These are phyloP conservation scores for Urocynchramus pylzowi DNA, from an alignment of 2,113 vertebrate genomes.

Conservation along the genomic window DNA sequence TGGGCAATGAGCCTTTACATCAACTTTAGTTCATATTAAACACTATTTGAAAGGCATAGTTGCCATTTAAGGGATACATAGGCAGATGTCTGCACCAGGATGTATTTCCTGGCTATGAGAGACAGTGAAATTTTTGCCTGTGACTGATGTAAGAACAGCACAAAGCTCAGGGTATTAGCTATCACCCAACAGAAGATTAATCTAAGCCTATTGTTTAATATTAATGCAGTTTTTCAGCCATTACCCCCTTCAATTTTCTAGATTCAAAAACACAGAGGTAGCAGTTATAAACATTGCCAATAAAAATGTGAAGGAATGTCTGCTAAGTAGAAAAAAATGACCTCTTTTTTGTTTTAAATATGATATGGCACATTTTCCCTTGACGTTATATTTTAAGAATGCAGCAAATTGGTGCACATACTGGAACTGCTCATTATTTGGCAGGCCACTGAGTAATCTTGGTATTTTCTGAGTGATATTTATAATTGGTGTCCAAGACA, in stretches of 20 bases:
- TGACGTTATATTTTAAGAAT: conserved; percentile 45
- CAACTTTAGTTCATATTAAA: background rate
- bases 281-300: conserved; percentile 3
- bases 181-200: background rate
- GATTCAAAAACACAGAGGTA: background rate
- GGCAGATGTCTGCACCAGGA: background rate
- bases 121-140: background rate
- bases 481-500: background rate
- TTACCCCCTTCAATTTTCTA: background rate
- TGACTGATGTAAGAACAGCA: background rate
- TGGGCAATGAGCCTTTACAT: background rate
- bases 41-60: background rate
- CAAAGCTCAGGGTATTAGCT: background rate
- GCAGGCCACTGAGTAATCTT: background rate
- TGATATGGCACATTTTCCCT: conserved; percentile 16
- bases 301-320: conserved; percentile 33
- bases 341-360: conserved; percentile 13
- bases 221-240: background rate
- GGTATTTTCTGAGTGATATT: background rate
- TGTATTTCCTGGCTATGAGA: background rate
- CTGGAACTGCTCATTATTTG: conserved; percentile 26
- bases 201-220: conserved; percentile 1
- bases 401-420: background rate
- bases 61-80: background rate
- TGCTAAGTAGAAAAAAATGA: background rate